phyloP scores from a whole-genome alignment of 2,888 invertebrate genomes.

The Cryptus armator region DNA sequence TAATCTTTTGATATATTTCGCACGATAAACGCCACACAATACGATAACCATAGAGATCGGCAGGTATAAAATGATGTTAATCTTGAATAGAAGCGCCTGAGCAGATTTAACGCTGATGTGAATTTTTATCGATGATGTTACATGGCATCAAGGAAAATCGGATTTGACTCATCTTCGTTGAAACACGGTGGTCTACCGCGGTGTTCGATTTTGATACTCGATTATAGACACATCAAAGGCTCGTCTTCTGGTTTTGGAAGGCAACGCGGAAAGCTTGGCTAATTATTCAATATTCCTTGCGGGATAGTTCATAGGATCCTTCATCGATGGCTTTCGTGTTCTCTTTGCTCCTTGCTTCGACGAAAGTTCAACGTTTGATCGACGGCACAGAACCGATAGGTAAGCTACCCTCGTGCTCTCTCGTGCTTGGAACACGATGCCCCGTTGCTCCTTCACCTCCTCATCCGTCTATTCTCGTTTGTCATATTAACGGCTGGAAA shows the following conservation, averaged over 20 bases:
- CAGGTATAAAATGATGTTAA: not conserved
- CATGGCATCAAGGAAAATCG: not conserved
- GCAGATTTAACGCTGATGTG: not conserved
- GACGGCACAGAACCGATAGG: slow-evolving; percentile 38
- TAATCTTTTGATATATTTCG: not conserved
- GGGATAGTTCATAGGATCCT: slow-evolving; percentile 26
- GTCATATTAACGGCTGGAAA: not conserved
- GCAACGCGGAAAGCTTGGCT: slow-evolving; percentile 5
- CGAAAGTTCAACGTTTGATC: slow-evolving; percentile 53
- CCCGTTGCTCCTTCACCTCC: slow-evolving; percentile 14
- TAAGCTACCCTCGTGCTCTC: not conserved
- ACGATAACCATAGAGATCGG: not conserved
- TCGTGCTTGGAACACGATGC: slow-evolving; percentile 26
- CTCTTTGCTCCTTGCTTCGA: slow-evolving; percentile 30
- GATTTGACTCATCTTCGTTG: not conserved
- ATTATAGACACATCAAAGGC: slow-evolving; percentile 34
- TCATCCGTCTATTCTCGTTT: not conserved
- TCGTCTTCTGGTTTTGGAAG: slow-evolving; percentile 1
- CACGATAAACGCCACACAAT: too few species aligned
- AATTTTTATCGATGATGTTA: not conserved
- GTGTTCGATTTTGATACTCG: not conserved
- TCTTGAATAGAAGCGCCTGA: not conserved
- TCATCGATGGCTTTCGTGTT: slow-evolving; percentile 17
- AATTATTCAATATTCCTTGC: slow-evolving; percentile 57
- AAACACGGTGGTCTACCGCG: not conserved